Evolutionary conservation across 2,113 vertebrate species (phyloP), one percentile per base, ranked within the genome.

Genomic region (Pungitius pungitius): DNA sequence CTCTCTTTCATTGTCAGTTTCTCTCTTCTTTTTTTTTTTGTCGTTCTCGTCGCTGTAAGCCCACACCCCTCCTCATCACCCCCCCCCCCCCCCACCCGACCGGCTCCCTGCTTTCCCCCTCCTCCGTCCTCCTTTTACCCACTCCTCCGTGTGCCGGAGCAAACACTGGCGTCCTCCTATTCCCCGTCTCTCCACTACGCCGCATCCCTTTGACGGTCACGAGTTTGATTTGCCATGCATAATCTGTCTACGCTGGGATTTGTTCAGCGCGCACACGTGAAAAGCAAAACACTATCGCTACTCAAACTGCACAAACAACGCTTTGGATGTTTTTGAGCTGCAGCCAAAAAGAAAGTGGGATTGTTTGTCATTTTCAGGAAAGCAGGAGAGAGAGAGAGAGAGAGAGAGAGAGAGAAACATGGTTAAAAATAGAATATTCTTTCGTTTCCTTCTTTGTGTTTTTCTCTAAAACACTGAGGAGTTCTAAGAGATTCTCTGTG

Each of bases 401-500:
- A 45, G 2, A 15, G 42, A 49, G 43, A 47, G 12, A 63, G 33
- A 70, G 61, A 55, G 69, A 79, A 10, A 60, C 49, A 39, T 11
- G n/a, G 45, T 62, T 69, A 75, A 78, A 88, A 78, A 81, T 39
- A 82, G 68, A 69, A 73, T 51, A 33, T 52, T 42, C 27, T 77
- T 42, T 8, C 20, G 30, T 54, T 59, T 30, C 49, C 40, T 61
- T 22, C 18, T 51, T 71, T 57, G 33, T 20, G 77, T 68, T 78
- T 77, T 69, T 45, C 73, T 69, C 24, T 37, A 40, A 77, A 82
- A 78, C 70, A 42, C 17, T 4, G 55, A 51, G 45, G 66, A 57
- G 49, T 78, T 75, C 65, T 61, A 69, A 75, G 74, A 88, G 77
- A 87, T 86, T 87, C 84, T 85, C 85, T 52, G 14, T 24, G 86